Base-by-base conservation (phyloP, 2,797 vertebrate genomes). In the Nasua narica region DNA sequence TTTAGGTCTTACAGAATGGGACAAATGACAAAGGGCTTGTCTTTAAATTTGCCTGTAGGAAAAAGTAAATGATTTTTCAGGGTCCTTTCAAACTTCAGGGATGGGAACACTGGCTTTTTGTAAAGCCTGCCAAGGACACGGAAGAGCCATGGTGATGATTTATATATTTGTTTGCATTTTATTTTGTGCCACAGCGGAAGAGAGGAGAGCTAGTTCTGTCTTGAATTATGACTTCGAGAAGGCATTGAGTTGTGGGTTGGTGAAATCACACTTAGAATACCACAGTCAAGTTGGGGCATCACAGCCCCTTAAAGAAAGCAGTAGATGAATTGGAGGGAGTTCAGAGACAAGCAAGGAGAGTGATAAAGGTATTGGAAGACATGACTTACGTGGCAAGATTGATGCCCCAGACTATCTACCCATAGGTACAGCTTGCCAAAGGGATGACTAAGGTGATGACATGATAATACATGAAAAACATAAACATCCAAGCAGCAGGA, bases 241-340 rank as follows among this genome's bases (percentile, higher is more conserved):
- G 78, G 87, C 86, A 87, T 37, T 46, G 95, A 94, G 37, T 13
- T 96, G 95, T 96, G 92, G 90, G 88, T 81, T 96, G 91, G 87
- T 96, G 96, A 95, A 96, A 96, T 97, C 95, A 97, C 70, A 81
- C 46, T 35, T 52, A 91, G 91, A 97, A 97, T 97, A 94, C 96
- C 95, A 83, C 56, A 90, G 95, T 98, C 97, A 98, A 94, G 97
- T 97, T 81, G 56, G 95, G 97, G 67, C 97, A 96, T 84, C 81
- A 12, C 90, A 88, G 60, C 13, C 54, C 52, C 78, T 85, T 81
- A 69, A 91, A 67, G 84, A 91, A 94, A 77, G 37, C 93, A 91
- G 60, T 29, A 85, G 62, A 93, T 95, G 69, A 95, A 77, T 65
- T 97, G 97, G 95, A 96, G 54, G 74, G 95, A 93, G 60, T 94